Evolutionary conservation across 2,797 vertebrate genomes (phyloP).

Genomic region (Malacoctenus gilli): DNA sequence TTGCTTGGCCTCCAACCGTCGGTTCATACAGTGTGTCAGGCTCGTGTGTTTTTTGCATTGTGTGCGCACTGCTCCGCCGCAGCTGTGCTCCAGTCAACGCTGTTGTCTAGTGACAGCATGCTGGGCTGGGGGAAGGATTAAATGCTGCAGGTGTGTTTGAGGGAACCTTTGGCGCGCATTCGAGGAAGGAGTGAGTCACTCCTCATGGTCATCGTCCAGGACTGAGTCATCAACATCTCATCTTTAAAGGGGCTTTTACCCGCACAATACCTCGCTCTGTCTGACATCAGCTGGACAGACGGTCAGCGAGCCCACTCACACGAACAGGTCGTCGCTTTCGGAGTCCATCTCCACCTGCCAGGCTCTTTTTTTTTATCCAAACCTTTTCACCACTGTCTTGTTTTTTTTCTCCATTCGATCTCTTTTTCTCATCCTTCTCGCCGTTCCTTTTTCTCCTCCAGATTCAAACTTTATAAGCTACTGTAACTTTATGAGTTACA

Average conservation of each 20-base stretch:
- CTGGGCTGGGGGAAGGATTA: slow-evolving; percentile 68
- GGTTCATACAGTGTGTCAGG: slow-evolving; percentile 29
- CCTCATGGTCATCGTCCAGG: slow-evolving; percentile 69
- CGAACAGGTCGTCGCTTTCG: slow-evolving; percentile 46
- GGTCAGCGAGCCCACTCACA: slow-evolving; percentile 40
- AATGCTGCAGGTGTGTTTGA: slow-evolving; percentile 80
- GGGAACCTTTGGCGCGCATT: slow-evolving; percentile 70
- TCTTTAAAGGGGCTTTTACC: slow-evolving; percentile 60
- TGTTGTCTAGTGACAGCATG: slow-evolving; percentile 64
- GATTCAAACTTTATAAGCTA: no score
- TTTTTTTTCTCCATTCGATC: slow-evolving; percentile 42
- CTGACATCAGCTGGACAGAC: slow-evolving; percentile 33
- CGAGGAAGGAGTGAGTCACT: slow-evolving; percentile 83
- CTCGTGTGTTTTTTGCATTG: slow-evolving; percentile 44
- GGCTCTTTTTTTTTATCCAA: slow-evolving; percentile 12
- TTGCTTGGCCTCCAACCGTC: slow-evolving; percentile 16
- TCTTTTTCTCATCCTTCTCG: slow-evolving; percentile 31
- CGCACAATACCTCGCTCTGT: slow-evolving; percentile 46
- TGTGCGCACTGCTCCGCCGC: slow-evolving; percentile 42
- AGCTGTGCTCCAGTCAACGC: slow-evolving; percentile 62
- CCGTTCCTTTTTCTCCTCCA: slow-evolving; percentile 18
- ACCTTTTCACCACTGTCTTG: slow-evolving; percentile 24
- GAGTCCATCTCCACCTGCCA: slow-evolving; percentile 41
- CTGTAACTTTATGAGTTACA: no score
- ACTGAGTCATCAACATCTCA: slow-evolving; percentile 75